A percentile compares a stretch with the other conserved stretches of the same genome.
Evolutionary conservation across 2,797 vertebrate species (phyloP).

Genomic region (Notolabrus celidotus): DNA sequence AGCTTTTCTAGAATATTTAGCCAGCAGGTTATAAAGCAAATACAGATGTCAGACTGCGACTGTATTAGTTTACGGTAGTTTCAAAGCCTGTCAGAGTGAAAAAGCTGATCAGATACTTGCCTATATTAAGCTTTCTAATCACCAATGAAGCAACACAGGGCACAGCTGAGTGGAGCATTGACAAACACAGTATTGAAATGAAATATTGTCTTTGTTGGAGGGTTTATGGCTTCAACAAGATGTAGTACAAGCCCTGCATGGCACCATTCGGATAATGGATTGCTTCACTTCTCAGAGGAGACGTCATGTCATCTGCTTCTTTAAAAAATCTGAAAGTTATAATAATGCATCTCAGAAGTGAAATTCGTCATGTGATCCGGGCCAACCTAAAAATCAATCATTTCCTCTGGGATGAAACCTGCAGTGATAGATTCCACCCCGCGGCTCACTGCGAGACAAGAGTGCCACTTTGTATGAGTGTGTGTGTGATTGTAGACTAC

Average conservation of each 20-base stretch:
- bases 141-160: too few species aligned
- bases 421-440: slow-evolving; percentile 53
- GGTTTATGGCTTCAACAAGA: too few species aligned
- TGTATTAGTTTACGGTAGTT: too few species aligned
- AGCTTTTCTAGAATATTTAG: too few species aligned
- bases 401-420: slow-evolving; percentile 58
- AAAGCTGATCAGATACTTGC: background rate
- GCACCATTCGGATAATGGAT: background rate
- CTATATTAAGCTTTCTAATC: background rate
- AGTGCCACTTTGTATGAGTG: slow-evolving; percentile 41
- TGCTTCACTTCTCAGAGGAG: background rate
- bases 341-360: slow-evolving; percentile 42
- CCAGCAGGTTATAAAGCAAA: too few species aligned
- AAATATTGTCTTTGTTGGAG: background rate
- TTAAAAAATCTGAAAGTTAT: slow-evolving; percentile 19
- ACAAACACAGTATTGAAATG: slow-evolving; percentile 3
- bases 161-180: background rate
- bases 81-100: background rate
- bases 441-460: slow-evolving; percentile 35
- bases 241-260: background rate
- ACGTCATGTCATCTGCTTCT: slow-evolving; percentile 7
- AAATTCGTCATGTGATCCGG: slow-evolving; percentile 54
- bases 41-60: too few species aligned
- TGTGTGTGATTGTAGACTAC: slow-evolving; percentile 39
- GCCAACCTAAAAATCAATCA: slow-evolving; percentile 55